phyloP scores from a whole-genome alignment of 2,888 invertebrate genomes.

The Harmothoe impar region DNA sequence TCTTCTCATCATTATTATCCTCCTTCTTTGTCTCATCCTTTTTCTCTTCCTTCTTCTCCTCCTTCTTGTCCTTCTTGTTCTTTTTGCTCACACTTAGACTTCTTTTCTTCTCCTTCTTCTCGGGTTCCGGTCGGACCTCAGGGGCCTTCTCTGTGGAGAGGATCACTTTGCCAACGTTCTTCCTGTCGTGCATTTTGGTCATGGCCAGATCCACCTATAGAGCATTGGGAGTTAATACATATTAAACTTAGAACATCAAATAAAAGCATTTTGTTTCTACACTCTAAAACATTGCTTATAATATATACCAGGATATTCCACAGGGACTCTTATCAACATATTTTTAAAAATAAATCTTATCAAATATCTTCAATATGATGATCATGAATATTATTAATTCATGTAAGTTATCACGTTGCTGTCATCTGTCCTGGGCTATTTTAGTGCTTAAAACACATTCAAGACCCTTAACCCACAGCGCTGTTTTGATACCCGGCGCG shows the following conservation, averaged over 20 bases:
- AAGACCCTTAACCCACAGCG: too few relatives aligned
- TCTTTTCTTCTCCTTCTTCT: conserved; percentile 62
- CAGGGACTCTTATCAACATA: too few relatives aligned
- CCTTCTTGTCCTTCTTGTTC: conserved; percentile 52
- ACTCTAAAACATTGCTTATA: too few relatives aligned
- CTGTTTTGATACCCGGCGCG: too few relatives aligned
- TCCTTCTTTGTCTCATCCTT: conserved; percentile 14
- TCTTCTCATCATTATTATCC: background rate
- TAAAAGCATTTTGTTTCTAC: too few relatives aligned
- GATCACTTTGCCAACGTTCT: conserved; percentile 70
- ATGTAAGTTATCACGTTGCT: too few relatives aligned
- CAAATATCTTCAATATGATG: too few relatives aligned
- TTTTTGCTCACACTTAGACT: conserved; percentile 48
- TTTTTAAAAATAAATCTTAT: too few relatives aligned
- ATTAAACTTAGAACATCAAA: background rate
- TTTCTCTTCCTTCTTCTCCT: conserved; percentile 52
- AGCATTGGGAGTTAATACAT: background rate
- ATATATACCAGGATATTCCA: too few relatives aligned
- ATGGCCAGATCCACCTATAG: conserved; percentile 68
- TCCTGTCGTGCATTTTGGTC: conserved; percentile 69
- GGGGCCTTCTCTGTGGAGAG: conserved; percentile 67
- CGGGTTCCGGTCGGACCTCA: conserved; percentile 46
- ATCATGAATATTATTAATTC: too few relatives aligned
- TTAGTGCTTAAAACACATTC: too few relatives aligned
- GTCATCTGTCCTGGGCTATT: too few relatives aligned